Evolutionary conservation across 2,888 invertebrate species (phyloP).

Genomic region (Ichneumoninae sp.): DNA sequence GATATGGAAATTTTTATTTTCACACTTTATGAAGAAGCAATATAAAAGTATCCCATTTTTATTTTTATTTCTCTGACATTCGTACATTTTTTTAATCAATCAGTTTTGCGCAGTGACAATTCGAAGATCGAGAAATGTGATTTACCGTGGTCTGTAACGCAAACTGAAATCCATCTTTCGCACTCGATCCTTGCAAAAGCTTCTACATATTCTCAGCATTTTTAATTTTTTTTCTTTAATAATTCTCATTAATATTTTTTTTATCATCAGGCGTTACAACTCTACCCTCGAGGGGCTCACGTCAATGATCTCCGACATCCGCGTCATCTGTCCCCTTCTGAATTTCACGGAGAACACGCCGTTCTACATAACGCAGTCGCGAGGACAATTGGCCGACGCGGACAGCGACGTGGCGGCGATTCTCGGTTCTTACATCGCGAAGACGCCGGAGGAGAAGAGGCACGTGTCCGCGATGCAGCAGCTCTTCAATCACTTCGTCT

Average conservation of each 20-base stretch:
- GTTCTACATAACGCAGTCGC: constrained; percentile 90
- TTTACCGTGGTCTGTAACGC: too few relatives aligned
- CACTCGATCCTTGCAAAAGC: too few relatives aligned
- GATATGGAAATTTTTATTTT: too few relatives aligned
- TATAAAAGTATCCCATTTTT: too few relatives aligned
- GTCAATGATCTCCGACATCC: constrained; percentile 91
- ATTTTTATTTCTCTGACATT: too few relatives aligned
- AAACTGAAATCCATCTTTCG: too few relatives aligned
- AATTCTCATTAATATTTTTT: constrained; percentile 24
- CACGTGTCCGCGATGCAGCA: constrained; percentile 92
- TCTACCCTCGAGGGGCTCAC: constrained; percentile 88
- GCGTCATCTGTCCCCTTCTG: constrained; percentile 92
- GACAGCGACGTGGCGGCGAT: constrained; percentile 92
- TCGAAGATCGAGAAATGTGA: too few relatives aligned
- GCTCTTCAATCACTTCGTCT: constrained; percentile 92
- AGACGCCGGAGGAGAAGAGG: constrained; percentile 89
- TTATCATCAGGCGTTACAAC: constrained; percentile 86
- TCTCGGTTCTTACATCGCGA: constrained; percentile 90
- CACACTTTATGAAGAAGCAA: too few relatives aligned
- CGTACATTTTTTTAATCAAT: too few relatives aligned
- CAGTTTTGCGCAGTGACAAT: too few relatives aligned
- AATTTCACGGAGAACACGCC: constrained; percentile 86
- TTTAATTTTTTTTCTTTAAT: constrained; percentile 12
- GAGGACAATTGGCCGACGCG: constrained; percentile 85
- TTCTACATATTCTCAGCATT: background rate